Evolutionary conservation across 2,113 vertebrate genomes (phyloP).

Genomic region (Cynopterus brachyotis): DNA sequence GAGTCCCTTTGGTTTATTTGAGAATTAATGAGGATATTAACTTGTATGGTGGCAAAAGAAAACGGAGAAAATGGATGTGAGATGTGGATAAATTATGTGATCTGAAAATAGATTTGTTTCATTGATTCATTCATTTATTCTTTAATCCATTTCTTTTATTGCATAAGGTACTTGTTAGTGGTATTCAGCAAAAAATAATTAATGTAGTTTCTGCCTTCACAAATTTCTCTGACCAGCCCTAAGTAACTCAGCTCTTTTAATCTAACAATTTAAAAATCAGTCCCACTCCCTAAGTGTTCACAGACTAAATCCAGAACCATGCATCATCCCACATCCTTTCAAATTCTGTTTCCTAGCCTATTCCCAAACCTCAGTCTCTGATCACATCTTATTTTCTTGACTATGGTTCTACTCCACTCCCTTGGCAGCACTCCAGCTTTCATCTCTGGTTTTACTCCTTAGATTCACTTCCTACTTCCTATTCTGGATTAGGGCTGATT

Average conservation of each 20-base stretch:
- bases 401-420: background rate
- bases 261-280: background rate
- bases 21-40: background rate
- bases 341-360: background rate
- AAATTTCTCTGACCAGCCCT: background rate
- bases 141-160: background rate
- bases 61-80: background rate
- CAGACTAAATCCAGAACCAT: background rate
- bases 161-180: background rate
- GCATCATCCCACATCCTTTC: background rate
- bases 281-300: background rate
- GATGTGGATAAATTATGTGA: background rate
- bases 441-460: constrained; percentile 20
- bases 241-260: background rate
- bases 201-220: background rate
- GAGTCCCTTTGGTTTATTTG: background rate
- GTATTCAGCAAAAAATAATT: background rate
- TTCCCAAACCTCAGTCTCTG: background rate
- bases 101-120: background rate
- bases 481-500: background rate
- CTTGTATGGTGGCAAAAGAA: background rate
- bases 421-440: background rate
- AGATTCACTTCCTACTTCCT: constrained; percentile 22
- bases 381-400: background rate
- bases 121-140: background rate